A percentile compares a stretch with the other conserved stretches of the same genome.
These are phyloP conservation scores for Crotalus helleri DNA, from an alignment of 2,113 vertebrate species.

Conservation along the genomic window DNA sequence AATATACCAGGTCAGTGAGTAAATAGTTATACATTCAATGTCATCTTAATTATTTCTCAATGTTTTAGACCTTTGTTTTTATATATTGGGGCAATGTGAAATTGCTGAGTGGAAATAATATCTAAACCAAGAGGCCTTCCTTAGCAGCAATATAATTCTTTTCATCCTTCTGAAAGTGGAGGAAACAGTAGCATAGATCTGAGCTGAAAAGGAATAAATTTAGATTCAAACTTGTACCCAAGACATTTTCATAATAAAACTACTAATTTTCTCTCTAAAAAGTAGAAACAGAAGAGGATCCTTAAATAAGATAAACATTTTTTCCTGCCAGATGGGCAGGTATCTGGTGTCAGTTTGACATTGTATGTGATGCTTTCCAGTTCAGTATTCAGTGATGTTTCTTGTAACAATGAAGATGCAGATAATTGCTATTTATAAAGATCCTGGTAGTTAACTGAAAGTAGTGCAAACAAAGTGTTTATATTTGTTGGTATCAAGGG, in stretches of 20 bases:
- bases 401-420: background rate
- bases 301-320: background rate
- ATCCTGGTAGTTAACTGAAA: background rate
- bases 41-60: background rate
- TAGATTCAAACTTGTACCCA: background rate
- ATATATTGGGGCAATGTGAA: background rate
- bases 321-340: constrained; percentile 5
- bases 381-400: background rate
- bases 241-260: background rate
- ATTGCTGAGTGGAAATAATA: background rate
- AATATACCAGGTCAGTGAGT: background rate
- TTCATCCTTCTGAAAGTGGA: background rate
- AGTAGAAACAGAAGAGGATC: background rate
- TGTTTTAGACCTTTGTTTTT: background rate
- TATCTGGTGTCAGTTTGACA: background rate
- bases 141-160: background rate
- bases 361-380: background rate
- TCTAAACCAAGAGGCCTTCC: background rate
- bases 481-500: background rate
- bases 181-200: background rate
- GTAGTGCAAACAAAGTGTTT: background rate
- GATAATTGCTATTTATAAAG: constrained; percentile 11
- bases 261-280: background rate
- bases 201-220: background rate
- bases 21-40: background rate